These are phyloP conservation scores for Ctenochaetus hawaiiensis DNA, from an alignment of 2,797 vertebrate species.

Conservation along the genomic window DNA sequence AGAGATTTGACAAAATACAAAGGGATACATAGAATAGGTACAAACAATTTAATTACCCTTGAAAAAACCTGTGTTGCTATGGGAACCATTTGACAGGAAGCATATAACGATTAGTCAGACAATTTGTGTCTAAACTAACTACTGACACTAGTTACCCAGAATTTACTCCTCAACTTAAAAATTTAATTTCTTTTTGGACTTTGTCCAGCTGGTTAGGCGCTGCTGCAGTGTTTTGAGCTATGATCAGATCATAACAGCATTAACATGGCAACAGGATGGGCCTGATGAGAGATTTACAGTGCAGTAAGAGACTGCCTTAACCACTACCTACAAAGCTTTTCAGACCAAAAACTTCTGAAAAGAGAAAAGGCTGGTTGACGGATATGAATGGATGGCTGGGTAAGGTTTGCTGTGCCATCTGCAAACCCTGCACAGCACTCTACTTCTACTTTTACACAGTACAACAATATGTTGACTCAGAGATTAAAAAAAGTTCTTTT, in stretches of 20 bases:
- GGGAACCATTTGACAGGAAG: conserved; percentile 52
- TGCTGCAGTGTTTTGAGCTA: not conserved
- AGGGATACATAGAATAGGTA: conserved; percentile 6
- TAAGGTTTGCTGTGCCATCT: not conserved
- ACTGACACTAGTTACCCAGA: conserved; percentile 36
- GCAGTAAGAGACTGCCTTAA: not conserved
- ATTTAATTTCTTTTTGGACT: conserved; percentile 19
- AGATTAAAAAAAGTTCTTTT: conserved; percentile 2
- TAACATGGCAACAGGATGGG: not conserved
- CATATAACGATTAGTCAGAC: conserved; percentile 23
- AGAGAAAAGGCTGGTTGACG: not conserved
- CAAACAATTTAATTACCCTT: conserved; percentile 25
- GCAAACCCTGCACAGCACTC: not conserved
- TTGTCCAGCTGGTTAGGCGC: not conserved
- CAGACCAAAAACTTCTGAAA: not conserved
- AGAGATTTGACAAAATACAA: conserved; percentile 34
- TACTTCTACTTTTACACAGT: not conserved
- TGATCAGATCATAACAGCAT: not conserved
- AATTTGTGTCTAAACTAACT: conserved; percentile 22
- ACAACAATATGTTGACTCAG: not conserved
- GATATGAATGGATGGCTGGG: not conserved
- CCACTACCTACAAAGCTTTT: not conserved
- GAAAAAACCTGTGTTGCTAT: conserved; percentile 62
- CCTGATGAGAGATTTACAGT: not conserved
- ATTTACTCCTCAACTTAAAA: conserved; percentile 30